Evolutionary conservation across 2,797 vertebrate genomes (phyloP), one percentile per base, ranked within the genome.

Genomic region (Gallinago nigripennis): DNA sequence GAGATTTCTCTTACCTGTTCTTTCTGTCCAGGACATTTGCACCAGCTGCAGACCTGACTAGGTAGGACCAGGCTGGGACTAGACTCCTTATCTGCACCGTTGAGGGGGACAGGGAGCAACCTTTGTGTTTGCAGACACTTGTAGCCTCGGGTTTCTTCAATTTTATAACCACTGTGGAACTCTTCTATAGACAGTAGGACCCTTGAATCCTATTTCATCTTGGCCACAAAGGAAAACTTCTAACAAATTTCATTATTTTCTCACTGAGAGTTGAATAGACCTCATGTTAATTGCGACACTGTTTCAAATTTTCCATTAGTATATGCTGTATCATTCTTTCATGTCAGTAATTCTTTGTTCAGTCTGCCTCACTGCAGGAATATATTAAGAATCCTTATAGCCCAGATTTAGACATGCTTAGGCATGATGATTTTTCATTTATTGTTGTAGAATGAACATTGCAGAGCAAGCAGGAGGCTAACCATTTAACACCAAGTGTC

Each of bases 381-480:
- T 96, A 96, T 58, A 89, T 91, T 95, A 93, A 85, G 94, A 92
- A 78, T 96, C 92, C 79, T 83, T 92, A 65, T 75, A 97, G 94
- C 83, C 90, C 96, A 94, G 95, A 96, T 96, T 98, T 96, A 97
- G 83, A 94, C 83, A 89, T 96, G 95, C 96, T 97, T 96, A 92
- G 88, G 85, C 95, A 82, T 94, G 94, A 82, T 96, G 95, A 97
- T 98, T 97, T 97, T 97, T 98, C 93, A 97, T 97, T 90, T 95
- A 88, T 93, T 96, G 96, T 89, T 93, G 58, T 76, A 76, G 90
- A 79, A 66, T 87, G 65, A 94, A 86, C 56, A 89, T 73, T 97
- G 92, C 90, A 94, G 95, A 90, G 94, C 91, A 93, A 96, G 87
- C 92, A 96, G 91, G 89, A 95, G 87, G 91, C 88, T 94, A 93